Percentiles rank a stretch among this genome's conserved stretches.
phyloP scores from a whole-genome alignment of 2,888 invertebrate genomes.

The Orthosia gothica region DNA sequence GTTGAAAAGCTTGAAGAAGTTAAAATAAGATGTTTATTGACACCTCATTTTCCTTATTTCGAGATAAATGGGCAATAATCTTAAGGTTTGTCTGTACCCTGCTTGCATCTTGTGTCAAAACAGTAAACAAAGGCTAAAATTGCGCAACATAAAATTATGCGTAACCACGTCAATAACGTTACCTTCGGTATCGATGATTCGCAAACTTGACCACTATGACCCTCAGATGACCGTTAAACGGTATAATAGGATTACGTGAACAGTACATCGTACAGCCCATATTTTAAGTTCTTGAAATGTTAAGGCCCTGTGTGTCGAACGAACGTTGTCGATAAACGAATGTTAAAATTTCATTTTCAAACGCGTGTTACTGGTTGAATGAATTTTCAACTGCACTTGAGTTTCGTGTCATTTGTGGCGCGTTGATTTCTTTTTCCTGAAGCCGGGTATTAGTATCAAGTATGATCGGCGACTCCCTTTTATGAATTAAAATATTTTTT shows the following conservation, averaged over 20 bases:
- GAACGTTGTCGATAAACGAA: not conserved
- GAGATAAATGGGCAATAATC: too few species aligned
- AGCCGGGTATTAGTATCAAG: too few species aligned
- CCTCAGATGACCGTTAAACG: constrained; percentile 29
- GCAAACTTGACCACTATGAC: constrained; percentile 63
- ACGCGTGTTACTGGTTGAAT: not conserved
- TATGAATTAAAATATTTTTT: not conserved
- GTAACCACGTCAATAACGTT: constrained; percentile 27
- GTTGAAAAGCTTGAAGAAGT: not conserved
- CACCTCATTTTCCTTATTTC: too few species aligned
- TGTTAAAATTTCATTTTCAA: not conserved
- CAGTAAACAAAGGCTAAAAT: constrained; percentile 12
- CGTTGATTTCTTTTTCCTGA: too few species aligned
- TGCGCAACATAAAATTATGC: constrained; percentile 46
- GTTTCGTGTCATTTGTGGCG: too few species aligned
- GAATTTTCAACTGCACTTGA: too few species aligned
- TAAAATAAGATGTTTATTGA: not conserved
- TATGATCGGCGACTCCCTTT: not conserved
- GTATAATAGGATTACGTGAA: constrained; percentile 37
- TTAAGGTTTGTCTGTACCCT: too few species aligned
- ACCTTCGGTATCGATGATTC: constrained; percentile 36
- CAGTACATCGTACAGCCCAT: not conserved
- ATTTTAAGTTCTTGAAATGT: not conserved
- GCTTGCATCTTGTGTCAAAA: not conserved
- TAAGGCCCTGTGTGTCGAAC: not conserved